These are phyloP conservation scores for Desmophyllum pertusum DNA, from an alignment of 92 coral and sea anemone genomes.

Conservation along the genomic window DNA sequence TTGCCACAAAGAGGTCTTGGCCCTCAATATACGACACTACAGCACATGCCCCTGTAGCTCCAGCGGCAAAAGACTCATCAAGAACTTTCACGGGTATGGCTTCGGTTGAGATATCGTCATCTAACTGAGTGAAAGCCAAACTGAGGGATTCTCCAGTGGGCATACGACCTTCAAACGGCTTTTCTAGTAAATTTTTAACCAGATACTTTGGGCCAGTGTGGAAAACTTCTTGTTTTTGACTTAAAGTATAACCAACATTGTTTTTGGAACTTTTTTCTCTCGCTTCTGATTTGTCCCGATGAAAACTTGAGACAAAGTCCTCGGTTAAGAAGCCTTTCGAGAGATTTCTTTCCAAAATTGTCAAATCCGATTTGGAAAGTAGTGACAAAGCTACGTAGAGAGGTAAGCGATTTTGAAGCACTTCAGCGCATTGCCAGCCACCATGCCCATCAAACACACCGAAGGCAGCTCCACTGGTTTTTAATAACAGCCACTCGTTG, in stretches of 20 bases:
- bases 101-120: slow-evolving; percentile 91
- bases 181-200: slow-evolving; percentile 64
- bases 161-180: slow-evolving; percentile 43
- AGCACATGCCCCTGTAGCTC: slow-evolving; percentile 98
- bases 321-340: slow-evolving; percentile 33
- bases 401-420: slow-evolving; percentile 85
- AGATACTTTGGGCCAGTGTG: slow-evolving; percentile 89
- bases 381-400: slow-evolving; percentile 84
- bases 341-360: slow-evolving; percentile 58
- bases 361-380: slow-evolving; percentile 65
- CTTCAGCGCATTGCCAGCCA: slow-evolving; percentile 99
- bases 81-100: slow-evolving; percentile 94
- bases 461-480: slow-evolving; percentile 76
- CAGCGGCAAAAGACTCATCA: slow-evolving; percentile 83
- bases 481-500: slow-evolving; percentile 67
- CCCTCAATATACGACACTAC: slow-evolving; percentile 82
- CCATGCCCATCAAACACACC: slow-evolving; percentile 99
- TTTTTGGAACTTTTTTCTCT: slow-evolving; percentile 28
- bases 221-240: slow-evolving; percentile 86
- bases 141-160: slow-evolving; percentile 72
- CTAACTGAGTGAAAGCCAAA: slow-evolving; percentile 87
- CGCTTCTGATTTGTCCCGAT: slow-evolving; percentile 2
- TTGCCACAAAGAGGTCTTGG: slow-evolving; percentile 78
- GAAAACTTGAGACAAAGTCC: slow-evolving; percentile 44
- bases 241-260: slow-evolving; percentile 68